A percentile compares a stretch with the other conserved stretches of the same genome.
Conservation (phyloP, 2,888 invertebrate genomes). For the Xestia xanthographa region DNA sequence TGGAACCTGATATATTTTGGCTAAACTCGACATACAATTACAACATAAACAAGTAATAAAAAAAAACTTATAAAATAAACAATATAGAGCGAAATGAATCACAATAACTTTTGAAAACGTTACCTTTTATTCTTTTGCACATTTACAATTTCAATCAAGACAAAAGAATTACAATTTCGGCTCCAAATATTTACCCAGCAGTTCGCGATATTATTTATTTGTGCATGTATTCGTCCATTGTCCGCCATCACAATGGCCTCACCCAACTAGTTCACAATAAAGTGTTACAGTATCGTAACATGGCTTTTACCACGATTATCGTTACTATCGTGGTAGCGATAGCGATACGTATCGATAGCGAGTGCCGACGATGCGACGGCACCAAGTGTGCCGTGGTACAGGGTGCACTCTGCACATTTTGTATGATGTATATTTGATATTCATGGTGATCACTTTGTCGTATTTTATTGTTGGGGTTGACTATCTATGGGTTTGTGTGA, state of each 20-base stretch:
- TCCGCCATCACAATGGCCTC: slow-evolving; percentile 27
- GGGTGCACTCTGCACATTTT: slow-evolving; percentile 26
- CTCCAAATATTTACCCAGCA: slow-evolving; percentile 17
- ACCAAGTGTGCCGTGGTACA: slow-evolving; percentile 34
- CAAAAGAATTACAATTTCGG: slow-evolving; percentile 27
- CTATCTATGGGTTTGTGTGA: not conserved
- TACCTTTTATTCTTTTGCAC: slow-evolving; percentile 16
- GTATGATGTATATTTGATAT: slow-evolving; percentile 55
- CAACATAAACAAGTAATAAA: not conserved
- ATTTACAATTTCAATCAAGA: slow-evolving; percentile 20
- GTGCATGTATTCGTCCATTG: slow-evolving; percentile 14
- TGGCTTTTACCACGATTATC: slow-evolving; percentile 46
- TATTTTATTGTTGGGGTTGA: slow-evolving; percentile 33
- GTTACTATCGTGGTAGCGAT: slow-evolving; percentile 19
- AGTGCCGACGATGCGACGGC: not conserved
- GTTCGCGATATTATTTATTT: slow-evolving; percentile 19
- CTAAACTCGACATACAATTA: not conserved
- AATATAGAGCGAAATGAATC: not conserved
- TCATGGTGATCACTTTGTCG: slow-evolving; percentile 34
- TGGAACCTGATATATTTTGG: not conserved
- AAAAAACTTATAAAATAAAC: not conserved
- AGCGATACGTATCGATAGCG: slow-evolving; percentile 9
- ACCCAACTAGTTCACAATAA: slow-evolving; percentile 41
- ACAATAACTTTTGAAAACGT: slow-evolving; percentile 1
- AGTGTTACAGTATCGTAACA: slow-evolving; percentile 44